Evolutionary conservation across 2,113 vertebrate species (phyloP).

Genomic region (Mustelus asterias): DNA sequence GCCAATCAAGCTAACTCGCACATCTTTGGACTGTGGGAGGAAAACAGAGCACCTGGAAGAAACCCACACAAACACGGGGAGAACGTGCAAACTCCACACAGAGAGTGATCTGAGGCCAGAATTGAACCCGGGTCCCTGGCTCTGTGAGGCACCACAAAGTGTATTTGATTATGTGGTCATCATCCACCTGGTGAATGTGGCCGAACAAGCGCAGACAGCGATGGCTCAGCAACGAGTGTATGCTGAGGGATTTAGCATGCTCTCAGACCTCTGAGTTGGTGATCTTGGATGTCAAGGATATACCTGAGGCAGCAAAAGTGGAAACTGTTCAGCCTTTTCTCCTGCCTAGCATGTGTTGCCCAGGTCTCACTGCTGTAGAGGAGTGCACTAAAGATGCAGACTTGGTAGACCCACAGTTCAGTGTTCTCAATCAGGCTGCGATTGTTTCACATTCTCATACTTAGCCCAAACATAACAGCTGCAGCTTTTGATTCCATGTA

Average conservation of each 20-base stretch:
- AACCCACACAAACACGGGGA: too few species aligned
- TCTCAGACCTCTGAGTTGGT: neutral
- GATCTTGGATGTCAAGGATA: neutral
- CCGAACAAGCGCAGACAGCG: too few species aligned
- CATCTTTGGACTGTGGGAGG: too few species aligned
- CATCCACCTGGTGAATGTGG: too few species aligned
- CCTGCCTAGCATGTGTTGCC: neutral
- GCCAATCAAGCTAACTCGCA: too few species aligned
- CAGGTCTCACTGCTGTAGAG: neutral
- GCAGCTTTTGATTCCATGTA: neutral
- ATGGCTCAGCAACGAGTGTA: too few species aligned
- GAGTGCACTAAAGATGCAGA: neutral
- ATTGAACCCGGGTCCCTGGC: too few species aligned
- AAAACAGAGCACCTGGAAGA: too few species aligned
- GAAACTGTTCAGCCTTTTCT: neutral
- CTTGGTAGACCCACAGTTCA: neutral
- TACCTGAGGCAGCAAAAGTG: neutral
- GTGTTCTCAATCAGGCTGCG: neutral
- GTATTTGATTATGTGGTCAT: too few species aligned
- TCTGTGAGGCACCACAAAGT: too few species aligned
- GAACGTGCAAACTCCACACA: too few species aligned
- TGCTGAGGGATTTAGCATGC: neutral
- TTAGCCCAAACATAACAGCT: neutral
- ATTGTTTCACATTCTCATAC: neutral
- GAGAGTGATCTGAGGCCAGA: too few species aligned